Evolutionary conservation across 2,113 vertebrate species (phyloP).

Genomic region (Ellobius talpinus): DNA sequence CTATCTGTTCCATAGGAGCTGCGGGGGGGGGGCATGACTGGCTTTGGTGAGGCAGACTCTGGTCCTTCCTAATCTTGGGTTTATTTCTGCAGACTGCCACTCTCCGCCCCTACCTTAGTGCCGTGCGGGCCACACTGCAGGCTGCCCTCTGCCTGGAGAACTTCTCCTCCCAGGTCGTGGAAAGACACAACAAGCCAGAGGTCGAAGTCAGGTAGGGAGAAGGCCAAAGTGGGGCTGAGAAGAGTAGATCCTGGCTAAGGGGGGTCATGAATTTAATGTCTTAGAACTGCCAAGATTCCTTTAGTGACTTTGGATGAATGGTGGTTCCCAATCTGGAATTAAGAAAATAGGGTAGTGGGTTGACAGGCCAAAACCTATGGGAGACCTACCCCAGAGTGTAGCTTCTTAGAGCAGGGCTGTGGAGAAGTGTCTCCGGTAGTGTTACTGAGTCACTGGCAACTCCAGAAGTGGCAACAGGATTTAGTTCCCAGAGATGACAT

Average conservation of each 20-base stretch:
- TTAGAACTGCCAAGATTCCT: neutral
- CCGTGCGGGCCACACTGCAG: slow-evolving; percentile 97
- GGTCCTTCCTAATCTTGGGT: neutral
- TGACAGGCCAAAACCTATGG: slow-evolving; percentile 15
- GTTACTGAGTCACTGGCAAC: neutral
- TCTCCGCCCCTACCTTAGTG: slow-evolving; percentile 97
- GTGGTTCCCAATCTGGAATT: slow-evolving; percentile 22
- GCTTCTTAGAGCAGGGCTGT: neutral
- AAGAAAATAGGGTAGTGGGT: slow-evolving; percentile 55
- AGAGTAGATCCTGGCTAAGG: neutral
- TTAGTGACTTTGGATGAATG: neutral
- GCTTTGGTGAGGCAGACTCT: neutral
- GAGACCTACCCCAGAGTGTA: neutral
- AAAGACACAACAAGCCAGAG: slow-evolving; percentile 98
- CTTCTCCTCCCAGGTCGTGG: slow-evolving; percentile 99
- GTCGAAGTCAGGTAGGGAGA: slow-evolving; percentile 96
- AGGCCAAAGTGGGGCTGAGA: neutral
- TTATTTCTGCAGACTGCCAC: slow-evolving; percentile 93
- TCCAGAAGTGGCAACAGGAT: neutral
- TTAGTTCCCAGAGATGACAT: neutral
- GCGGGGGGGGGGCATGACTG: neutral
- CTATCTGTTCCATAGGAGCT: neutral
- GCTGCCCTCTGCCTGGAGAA: slow-evolving; percentile 98
- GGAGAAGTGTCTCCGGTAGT: neutral
- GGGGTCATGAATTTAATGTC: neutral